Base-by-base conservation (phyloP, 2,888 invertebrate genomes). In the Xylocampa areola region DNA sequence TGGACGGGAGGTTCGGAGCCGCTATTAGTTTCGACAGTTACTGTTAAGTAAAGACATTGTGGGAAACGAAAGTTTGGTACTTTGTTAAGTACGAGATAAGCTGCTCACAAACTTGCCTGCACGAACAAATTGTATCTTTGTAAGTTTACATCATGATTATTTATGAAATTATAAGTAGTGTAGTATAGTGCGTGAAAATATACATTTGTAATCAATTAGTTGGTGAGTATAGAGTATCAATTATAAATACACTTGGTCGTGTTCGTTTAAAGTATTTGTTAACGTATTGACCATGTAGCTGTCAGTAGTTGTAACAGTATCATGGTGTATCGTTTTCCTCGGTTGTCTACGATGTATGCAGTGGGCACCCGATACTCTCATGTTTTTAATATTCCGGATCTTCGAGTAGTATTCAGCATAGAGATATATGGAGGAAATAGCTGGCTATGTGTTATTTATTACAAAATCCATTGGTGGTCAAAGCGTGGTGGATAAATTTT, bases 1-100 rank as follows among this genome's bases (percentile, higher is more conserved):
- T 60, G 72, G 69, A 62, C 63, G 43, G 45, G 43, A 44, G 11
- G 59, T 59, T 60, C 76, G 50, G 35, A 43, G 40, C 54, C 41
- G 41, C 58, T 54, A 69, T 71, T 74, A 72, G 61, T 66, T 76
- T 63, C 69, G 53, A 64, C 77, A 80, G 76, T 77, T 73, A 76
- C 80, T 68, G 77, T 73, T 68, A 67, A 76, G 55, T 58, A 52
- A 54, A 63, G 43, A 48, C 44, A 59, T 70, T 74, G 70, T 77
- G 76, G 76, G 79, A 77, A 77, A 73, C 45, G 67, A 70, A 68
- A 73, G 48, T 61, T 57, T 68, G 53, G 52, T 45, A 53, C 58
- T 64, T 50, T 61, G 16, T 45, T 21, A 25, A 48, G 13, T 37
- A 33, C 19, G 14, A 35, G 19, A 11, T 40, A 41, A 32, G 11